A percentile compares a stretch with the other conserved stretches of the same genome.
Conservation (phyloP, 2,888 invertebrate species). For the Punctoribates punctum region DNA sequence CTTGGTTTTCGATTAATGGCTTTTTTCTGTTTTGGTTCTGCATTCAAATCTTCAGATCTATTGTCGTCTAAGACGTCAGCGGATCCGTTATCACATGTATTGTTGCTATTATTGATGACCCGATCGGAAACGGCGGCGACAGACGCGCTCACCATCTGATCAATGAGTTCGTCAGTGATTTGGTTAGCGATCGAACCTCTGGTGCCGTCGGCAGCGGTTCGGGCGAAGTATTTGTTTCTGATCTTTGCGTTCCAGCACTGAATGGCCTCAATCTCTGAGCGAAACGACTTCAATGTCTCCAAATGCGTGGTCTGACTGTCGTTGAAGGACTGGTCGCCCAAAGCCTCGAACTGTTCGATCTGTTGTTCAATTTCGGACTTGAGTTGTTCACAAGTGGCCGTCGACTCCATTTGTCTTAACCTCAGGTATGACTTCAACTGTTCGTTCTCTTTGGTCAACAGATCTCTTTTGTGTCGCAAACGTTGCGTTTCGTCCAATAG, state of each 20-base stretch:
- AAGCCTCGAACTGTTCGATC: slow-evolving; percentile 35
- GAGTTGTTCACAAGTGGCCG: slow-evolving; percentile 31
- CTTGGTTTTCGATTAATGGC: too few species aligned
- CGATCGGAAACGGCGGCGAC: too few species aligned
- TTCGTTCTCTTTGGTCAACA: slow-evolving; percentile 33
- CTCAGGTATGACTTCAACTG: slow-evolving; percentile 22
- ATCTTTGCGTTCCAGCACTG: slow-evolving; percentile 33
- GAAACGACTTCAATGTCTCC: slow-evolving; percentile 33
- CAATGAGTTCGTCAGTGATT: slow-evolving; percentile 15
- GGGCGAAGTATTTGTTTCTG: slow-evolving; percentile 30
- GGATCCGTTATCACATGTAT: too few species aligned
- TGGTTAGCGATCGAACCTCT: background rate
- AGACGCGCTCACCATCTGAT: background rate
- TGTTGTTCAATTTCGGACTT: slow-evolving; percentile 30
- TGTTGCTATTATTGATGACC: too few species aligned
- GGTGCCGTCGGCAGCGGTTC: background rate
- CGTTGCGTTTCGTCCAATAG: slow-evolving; percentile 21
- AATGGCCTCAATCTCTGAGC: slow-evolving; percentile 23
- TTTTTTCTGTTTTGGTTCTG: too few species aligned
- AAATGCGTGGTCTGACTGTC: slow-evolving; percentile 30
- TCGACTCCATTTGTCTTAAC: slow-evolving; percentile 32
- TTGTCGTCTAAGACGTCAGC: too few species aligned
- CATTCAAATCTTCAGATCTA: too few species aligned
- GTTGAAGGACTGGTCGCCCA: slow-evolving; percentile 5
- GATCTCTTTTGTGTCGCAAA: slow-evolving; percentile 21